Conservation (phyloP, 2,888 invertebrate genomes). For the Cheilosia grossa region DNA sequence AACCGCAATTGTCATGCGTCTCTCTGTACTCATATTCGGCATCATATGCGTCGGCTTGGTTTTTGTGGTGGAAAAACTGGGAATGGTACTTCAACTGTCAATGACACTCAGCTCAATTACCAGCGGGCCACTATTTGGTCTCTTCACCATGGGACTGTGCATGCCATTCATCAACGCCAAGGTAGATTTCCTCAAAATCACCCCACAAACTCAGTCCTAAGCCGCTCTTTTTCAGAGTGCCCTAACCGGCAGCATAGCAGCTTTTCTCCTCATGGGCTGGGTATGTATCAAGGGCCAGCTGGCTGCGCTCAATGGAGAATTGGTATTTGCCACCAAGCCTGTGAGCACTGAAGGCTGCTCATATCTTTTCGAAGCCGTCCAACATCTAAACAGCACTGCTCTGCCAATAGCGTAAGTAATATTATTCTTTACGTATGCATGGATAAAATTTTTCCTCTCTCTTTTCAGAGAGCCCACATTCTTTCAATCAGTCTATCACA, state of each 20-base stretch:
- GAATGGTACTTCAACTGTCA: conserved; percentile 87
- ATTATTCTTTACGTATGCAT: not conserved
- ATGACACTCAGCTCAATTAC: conserved; percentile 87
- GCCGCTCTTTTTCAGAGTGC: conserved; percentile 85
- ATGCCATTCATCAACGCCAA: conserved; percentile 87
- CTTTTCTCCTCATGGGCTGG: conserved; percentile 87
- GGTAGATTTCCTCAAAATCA: conserved; percentile 80
- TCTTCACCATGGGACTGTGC: conserved; percentile 88
- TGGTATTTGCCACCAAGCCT: conserved; percentile 85
- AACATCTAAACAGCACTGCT: conserved; percentile 50
- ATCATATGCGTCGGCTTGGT: conserved; percentile 87
- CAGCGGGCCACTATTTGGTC: conserved; percentile 88
- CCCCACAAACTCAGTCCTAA: not conserved
- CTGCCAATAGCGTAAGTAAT: conserved; percentile 70
- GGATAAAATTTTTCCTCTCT: not conserved
- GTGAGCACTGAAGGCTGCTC: conserved; percentile 84
- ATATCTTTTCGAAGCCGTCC: conserved; percentile 84
- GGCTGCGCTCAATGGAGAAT: conserved; percentile 86
- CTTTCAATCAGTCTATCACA: conserved; percentile 83
- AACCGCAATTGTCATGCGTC: conserved; percentile 86
- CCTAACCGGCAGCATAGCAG: conserved; percentile 86
- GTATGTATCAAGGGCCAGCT: conserved; percentile 87
- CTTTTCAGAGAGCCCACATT: conserved; percentile 76
- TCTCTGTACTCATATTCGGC: conserved; percentile 88
- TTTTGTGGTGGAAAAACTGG: conserved; percentile 88